Evolutionary conservation across 2,888 invertebrate genomes (phyloP).

Genomic region (Sesia apiformis): DNA sequence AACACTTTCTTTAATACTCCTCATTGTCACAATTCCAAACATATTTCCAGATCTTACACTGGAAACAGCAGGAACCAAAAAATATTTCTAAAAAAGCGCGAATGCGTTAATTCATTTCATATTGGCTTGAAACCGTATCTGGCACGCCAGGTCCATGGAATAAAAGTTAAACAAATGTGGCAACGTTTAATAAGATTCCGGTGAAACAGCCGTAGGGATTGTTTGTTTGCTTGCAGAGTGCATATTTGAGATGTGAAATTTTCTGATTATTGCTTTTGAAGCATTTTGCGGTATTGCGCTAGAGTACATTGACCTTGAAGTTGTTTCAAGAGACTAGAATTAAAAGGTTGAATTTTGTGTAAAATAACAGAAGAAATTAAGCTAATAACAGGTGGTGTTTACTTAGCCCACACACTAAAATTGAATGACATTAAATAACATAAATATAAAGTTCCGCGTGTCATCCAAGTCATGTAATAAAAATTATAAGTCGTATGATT

Average conservation of each 20-base stretch:
- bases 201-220: constrained; percentile 12
- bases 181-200: constrained; percentile 35
- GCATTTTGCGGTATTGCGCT: neutral
- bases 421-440: too few relatives aligned
- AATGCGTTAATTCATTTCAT: neutral
- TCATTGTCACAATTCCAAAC: too few relatives aligned
- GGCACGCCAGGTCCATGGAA: constrained; percentile 9
- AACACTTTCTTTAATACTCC: too few relatives aligned
- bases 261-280: neutral
- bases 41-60: too few relatives aligned
- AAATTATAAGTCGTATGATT: too few relatives aligned
- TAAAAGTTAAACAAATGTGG: constrained; percentile 25
- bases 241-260: neutral
- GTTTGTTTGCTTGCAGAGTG: constrained; percentile 2
- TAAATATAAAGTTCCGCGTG: too few relatives aligned
- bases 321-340: neutral
- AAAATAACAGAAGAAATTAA: too few relatives aligned
- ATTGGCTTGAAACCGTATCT: neutral
- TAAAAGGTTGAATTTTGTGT: too few relatives aligned
- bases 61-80: neutral
- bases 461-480: too few relatives aligned
- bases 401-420: too few relatives aligned
- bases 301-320: neutral
- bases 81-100: neutral
- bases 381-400: too few relatives aligned